Evolutionary conservation across 2,888 invertebrate species (phyloP), one percentile per base, ranked within the genome.

Genomic region (Sesamia inferens): DNA sequence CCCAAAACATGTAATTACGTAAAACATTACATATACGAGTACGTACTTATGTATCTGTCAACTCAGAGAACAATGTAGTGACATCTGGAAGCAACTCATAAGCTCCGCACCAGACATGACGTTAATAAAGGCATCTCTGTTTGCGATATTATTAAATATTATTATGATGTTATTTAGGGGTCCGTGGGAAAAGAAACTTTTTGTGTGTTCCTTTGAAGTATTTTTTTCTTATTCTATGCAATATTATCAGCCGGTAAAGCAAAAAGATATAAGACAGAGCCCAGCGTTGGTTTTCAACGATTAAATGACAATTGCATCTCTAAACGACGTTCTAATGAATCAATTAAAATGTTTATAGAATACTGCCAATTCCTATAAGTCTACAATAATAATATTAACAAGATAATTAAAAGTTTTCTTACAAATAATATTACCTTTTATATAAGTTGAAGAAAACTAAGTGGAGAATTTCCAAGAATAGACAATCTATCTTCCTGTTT

Each of bases 81-180:
- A 77, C 78, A 82, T 80, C 72, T 80, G 82, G 62, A 44, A 68
- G 58, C 54, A 71, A 64, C 51, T 77, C 66, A 67, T 80, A 72
- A 82, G 72, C 78, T 55, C 11, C 14, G 44, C 16, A 31, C 42
- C 44, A 65, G 71, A 71, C 71, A 72, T 82, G 78, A 77, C 78
- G 58, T 80, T 82, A 72, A 72, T 82, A 80, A 68, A 72, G 62
- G 31, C 39, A 78, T 73, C 57, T n/a, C 14, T 68, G 31, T 31
- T 70, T 59, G 63, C 54, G 39, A 71, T 77, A 72, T 78, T 80
- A 80, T 80, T 82, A 77, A 77, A 77, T 51, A 69, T 51, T 79
- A 67, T 67, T 71, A 81, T 63, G 59, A 54, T 57, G 55, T 74
- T 64, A 54, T 64, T 51, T 58, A 48, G 71, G 72, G 57, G 48